A percentile compares a stretch with the other conserved stretches of the same genome.
Conservation (phyloP, 2,113 vertebrate species). For the Tauraco erythrolophus region DNA sequence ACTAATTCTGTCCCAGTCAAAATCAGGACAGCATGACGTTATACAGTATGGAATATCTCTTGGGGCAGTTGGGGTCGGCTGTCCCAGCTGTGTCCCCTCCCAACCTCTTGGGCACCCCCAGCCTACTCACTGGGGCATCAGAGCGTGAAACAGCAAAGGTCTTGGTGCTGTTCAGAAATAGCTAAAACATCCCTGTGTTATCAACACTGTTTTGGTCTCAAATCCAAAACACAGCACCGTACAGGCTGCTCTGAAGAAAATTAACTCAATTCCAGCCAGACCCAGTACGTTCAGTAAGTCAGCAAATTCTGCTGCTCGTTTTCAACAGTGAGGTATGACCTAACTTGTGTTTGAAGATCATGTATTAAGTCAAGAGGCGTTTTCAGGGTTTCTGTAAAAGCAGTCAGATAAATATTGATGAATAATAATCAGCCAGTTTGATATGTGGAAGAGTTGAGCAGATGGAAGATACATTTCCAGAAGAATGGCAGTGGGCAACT, state of each 20-base stretch:
- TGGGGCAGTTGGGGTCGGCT: not conserved
- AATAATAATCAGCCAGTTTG: not conserved
- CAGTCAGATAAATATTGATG: not conserved
- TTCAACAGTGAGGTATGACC: not conserved
- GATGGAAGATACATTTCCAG: not conserved
- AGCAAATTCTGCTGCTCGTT: not conserved
- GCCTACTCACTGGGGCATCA: accelerated
- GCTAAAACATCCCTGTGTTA: not conserved
- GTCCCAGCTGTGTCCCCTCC: not conserved
- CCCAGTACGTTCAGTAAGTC: not conserved
- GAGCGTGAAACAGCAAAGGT: not conserved
- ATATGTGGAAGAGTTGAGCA: not conserved
- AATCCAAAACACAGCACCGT: not conserved
- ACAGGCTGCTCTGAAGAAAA: not conserved
- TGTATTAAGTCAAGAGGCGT: not conserved
- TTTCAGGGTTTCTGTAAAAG: not conserved
- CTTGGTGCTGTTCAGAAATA: not conserved
- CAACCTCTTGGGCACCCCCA: not conserved
- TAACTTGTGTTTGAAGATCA: not conserved
- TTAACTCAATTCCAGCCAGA: not conserved
- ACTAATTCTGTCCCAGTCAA: too few relatives aligned
- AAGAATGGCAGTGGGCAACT: not conserved
- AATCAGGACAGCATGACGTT: too few relatives aligned
- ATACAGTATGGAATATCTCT: too few relatives aligned
- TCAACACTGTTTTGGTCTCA: not conserved